A percentile compares a stretch with the other conserved stretches of the same genome.
Conservation (phyloP, 2,797 vertebrate genomes). For the Alca torda region DNA sequence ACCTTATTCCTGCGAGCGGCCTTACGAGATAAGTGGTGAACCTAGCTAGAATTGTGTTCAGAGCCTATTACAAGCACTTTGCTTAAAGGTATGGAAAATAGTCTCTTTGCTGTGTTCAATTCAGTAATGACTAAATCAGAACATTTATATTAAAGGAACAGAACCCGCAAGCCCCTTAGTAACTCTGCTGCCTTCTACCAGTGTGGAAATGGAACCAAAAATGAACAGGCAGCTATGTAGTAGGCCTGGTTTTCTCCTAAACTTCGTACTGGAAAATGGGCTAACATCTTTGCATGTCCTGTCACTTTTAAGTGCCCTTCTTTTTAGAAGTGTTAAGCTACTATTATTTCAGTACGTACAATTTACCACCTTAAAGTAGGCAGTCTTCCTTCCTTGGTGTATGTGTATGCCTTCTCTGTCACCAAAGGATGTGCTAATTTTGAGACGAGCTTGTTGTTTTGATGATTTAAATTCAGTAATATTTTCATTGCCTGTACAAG, state of each 20-base stretch:
- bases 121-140: not conserved
- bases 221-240: not conserved
- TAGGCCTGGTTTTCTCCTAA: not conserved
- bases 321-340: not conserved
- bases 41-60: not conserved
- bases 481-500: conserved; percentile 6
- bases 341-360: not conserved
- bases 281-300: not conserved
- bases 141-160: not conserved
- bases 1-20: not conserved
- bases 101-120: not conserved
- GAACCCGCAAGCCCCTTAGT: not conserved
- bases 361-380: not conserved
- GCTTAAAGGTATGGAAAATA: not conserved
- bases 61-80: not conserved
- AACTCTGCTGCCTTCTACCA: not conserved
- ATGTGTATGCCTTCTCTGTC: not conserved
- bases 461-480: conserved; percentile 37
- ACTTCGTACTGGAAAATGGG: not conserved
- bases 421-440: not conserved
- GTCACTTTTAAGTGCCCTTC: not conserved
- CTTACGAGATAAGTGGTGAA: not conserved
- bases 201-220: not conserved
- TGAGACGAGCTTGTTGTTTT: conserved; percentile 1
- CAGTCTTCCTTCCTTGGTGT: not conserved